A percentile compares a stretch with the other conserved stretches of the same genome.
Evolutionary conservation across 1,140 invertebrate species (phyloP).

Genomic region (Camponotus pennsylvanicus): DNA sequence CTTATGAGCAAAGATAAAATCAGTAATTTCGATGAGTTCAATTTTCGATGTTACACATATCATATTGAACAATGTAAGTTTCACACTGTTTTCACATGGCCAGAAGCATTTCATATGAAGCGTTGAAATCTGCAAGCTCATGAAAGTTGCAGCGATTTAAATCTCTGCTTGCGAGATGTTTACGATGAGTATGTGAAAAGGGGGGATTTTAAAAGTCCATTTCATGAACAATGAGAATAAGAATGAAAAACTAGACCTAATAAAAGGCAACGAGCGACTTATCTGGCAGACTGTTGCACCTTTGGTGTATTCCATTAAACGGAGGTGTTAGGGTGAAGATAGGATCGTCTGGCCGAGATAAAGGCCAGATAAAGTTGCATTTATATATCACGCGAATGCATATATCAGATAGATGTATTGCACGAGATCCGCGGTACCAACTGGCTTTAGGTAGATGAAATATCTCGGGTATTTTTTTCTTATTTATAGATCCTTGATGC

Average conservation of each 20-base stretch:
- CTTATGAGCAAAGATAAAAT: background rate
- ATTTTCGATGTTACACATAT: background rate
- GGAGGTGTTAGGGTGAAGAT: background rate
- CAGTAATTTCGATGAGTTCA: too few relatives aligned
- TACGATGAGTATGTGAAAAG: background rate
- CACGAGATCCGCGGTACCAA: background rate
- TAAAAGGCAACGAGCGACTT: slow-evolving; percentile 18
- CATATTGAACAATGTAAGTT: background rate
- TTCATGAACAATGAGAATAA: background rate
- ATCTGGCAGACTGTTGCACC: slow-evolving; percentile 13
- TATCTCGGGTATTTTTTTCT: background rate
- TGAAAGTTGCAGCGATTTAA: background rate
- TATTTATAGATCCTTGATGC: slow-evolving; percentile 23
- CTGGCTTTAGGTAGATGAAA: background rate
- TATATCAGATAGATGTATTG: slow-evolving; percentile 23
- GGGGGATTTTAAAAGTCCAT: slow-evolving; percentile 5
- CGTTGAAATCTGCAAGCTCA: background rate
- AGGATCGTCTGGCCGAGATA: background rate
- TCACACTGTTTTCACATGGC: background rate
- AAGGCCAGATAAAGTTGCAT: slow-evolving; percentile 21
- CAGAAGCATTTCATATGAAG: background rate
- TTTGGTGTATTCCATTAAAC: slow-evolving; percentile 14
- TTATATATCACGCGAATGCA: slow-evolving; percentile 9
- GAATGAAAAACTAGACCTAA: slow-evolving; percentile 3
- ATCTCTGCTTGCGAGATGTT: background rate